Conservation (phyloP, 53 echinoderm and acorn worm species). For the Mesocentrotus franciscanus region DNA sequence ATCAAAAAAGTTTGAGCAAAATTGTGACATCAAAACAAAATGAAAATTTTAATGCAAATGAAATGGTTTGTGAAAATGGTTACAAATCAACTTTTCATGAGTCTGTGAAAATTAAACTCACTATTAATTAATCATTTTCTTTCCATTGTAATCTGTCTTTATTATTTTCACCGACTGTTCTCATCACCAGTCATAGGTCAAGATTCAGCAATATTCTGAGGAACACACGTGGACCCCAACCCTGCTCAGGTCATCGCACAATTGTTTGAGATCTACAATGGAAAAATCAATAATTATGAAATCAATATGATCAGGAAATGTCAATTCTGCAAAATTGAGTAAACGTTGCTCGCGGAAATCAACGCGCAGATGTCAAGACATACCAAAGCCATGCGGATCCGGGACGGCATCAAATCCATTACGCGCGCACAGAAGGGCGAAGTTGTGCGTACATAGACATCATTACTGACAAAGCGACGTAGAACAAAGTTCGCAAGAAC, state of each 20-base stretch:
- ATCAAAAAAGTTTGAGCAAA: not conserved
- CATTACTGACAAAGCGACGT: not conserved
- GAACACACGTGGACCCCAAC: constrained; percentile 63
- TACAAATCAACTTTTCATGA: too few species aligned
- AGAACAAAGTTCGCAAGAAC: not conserved
- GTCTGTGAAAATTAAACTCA: not conserved
- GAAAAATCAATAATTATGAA: too few species aligned
- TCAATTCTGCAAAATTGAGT: constrained; percentile 59
- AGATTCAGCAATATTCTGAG: constrained; percentile 48
- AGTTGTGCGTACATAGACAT: constrained; percentile 41
- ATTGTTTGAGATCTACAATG: constrained; percentile 56
- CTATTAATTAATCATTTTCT: too few species aligned
- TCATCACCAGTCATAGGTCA: constrained; percentile 36
- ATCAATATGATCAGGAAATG: constrained; percentile 6
- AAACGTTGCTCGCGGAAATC: constrained; percentile 61
- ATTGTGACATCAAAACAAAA: not conserved
- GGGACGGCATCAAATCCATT: constrained; percentile 68
- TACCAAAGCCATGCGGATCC: constrained; percentile 44
- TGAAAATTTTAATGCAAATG: not conserved
- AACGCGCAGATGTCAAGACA: constrained; percentile 67
- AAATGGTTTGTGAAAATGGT: not conserved
- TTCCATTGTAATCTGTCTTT: not conserved
- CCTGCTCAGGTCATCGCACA: constrained; percentile 59
- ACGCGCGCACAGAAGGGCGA: constrained; percentile 68
- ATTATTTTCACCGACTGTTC: not conserved